Evolutionary conservation across 1,140 invertebrate species (phyloP).

Genomic region (Diabrotica undecimpunctata): DNA sequence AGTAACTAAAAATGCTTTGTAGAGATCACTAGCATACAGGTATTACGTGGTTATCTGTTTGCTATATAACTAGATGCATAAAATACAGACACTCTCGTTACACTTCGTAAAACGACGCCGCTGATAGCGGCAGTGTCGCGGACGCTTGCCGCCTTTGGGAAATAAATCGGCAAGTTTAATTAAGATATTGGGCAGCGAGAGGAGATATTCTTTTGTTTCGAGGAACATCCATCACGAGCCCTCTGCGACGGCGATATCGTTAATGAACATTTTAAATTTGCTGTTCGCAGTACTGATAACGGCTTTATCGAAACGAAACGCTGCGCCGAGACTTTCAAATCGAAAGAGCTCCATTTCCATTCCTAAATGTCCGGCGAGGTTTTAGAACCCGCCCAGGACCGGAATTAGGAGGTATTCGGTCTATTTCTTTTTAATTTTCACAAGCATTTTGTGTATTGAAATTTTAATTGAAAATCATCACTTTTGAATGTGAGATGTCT

Average conservation of each 20-base stretch:
- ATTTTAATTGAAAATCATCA: too few species aligned
- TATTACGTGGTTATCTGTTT: too few species aligned
- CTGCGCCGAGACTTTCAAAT: slow-evolving; percentile 16
- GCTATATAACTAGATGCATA: too few species aligned
- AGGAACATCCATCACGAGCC: slow-evolving; percentile 45
- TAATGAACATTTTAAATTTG: slow-evolving; percentile 49
- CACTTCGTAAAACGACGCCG: too few species aligned
- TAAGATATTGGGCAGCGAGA: slow-evolving; percentile 47
- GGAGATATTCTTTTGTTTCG: slow-evolving; percentile 47
- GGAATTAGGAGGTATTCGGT: too few species aligned
- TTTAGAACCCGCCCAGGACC: too few species aligned
- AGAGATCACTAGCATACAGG: too few species aligned
- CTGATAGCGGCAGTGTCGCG: not conserved
- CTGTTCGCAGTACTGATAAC: slow-evolving; percentile 36
- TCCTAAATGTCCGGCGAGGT: slow-evolving; percentile 9
- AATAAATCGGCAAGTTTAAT: slow-evolving; percentile 49
- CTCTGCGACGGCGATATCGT: slow-evolving; percentile 40
- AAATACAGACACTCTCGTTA: too few species aligned
- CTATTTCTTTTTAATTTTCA: too few species aligned
- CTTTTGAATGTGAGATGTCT: too few species aligned
- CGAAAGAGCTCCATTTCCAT: slow-evolving; percentile 18
- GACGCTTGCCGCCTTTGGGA: slow-evolving; percentile 25
- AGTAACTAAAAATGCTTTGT: too few species aligned
- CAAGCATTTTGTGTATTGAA: too few species aligned
- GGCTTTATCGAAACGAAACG: slow-evolving; percentile 30